These are phyloP conservation scores for Gallirallus australis DNA, from an alignment of 2,797 vertebrate genomes.

Conservation along the genomic window DNA sequence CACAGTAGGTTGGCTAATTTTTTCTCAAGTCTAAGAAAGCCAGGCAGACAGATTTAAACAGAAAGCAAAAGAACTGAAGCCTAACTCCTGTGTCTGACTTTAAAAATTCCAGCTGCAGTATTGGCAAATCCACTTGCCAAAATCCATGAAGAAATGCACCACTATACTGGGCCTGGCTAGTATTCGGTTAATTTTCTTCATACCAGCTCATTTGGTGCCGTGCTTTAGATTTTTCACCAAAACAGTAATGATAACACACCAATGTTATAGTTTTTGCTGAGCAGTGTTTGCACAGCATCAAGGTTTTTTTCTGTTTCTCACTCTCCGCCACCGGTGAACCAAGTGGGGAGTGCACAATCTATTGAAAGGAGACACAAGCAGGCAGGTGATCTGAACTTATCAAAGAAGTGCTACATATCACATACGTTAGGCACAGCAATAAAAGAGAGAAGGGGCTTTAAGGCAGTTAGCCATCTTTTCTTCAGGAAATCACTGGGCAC, in stretches of 20 bases:
- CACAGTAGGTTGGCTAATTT: neutral
- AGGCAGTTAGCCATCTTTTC: neutral
- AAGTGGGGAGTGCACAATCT: rapidly evolving
- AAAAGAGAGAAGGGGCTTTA: neutral
- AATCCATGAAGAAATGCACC: neutral
- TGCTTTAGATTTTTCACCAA: neutral
- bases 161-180: neutral
- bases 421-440: neutral
- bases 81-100: neutral
- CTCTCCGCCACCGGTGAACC: neutral
- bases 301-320: neutral
- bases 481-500: neutral
- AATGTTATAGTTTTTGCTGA: neutral
- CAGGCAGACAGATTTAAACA: neutral
- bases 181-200: neutral
- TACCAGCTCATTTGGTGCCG: neutral
- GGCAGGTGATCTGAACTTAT: neutral
- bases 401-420: neutral
- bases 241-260: neutral
- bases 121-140: neutral
- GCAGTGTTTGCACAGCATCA: neutral
- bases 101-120: neutral
- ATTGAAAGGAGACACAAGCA: neutral
- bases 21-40: neutral
- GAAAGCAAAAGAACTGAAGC: neutral